phyloP scores from a whole-genome alignment of 2,888 invertebrate species.

The Tinea trinotella region DNA sequence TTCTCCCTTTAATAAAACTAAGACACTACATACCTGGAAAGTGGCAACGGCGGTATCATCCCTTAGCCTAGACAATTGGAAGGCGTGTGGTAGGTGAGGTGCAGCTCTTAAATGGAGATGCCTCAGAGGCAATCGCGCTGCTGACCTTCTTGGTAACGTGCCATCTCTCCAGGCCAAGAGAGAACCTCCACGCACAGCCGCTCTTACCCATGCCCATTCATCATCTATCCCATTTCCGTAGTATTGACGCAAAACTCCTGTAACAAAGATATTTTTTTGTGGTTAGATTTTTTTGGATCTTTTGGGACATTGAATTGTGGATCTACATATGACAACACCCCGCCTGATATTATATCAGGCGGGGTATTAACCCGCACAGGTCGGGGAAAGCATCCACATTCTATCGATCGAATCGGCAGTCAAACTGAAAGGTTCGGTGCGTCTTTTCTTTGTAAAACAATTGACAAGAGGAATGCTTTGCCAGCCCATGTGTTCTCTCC shows the following conservation, averaged over 20 bases:
- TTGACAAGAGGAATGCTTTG: too few relatives aligned
- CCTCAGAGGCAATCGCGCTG: constrained; percentile 53
- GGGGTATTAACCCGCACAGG: too few relatives aligned
- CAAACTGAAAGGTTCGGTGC: too few relatives aligned
- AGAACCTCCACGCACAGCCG: constrained; percentile 53
- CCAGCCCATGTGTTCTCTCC: too few relatives aligned
- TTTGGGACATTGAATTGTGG: too few relatives aligned
- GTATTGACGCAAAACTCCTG: constrained; percentile 63
- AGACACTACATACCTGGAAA: constrained; percentile 63
- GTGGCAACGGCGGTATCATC: constrained; percentile 64
- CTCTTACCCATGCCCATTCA: constrained; percentile 60
- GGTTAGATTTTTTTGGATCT: background rate
- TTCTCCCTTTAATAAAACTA: too few relatives aligned
- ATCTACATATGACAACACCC: too few relatives aligned
- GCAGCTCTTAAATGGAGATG: constrained; percentile 56
- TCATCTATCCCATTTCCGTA: constrained; percentile 43
- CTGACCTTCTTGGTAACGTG: constrained; percentile 54
- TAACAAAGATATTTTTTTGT: background rate
- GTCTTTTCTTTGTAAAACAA: too few relatives aligned
- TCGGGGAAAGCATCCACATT: too few relatives aligned
- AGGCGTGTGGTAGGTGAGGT: constrained; percentile 50
- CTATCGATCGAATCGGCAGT: too few relatives aligned
- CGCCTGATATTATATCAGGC: too few relatives aligned
- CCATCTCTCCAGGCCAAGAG: constrained; percentile 64
- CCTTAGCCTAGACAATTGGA: constrained; percentile 58